These are phyloP conservation scores for Limonius californicus DNA, from an alignment of 1,140 invertebrate species.

Conservation along the genomic window DNA sequence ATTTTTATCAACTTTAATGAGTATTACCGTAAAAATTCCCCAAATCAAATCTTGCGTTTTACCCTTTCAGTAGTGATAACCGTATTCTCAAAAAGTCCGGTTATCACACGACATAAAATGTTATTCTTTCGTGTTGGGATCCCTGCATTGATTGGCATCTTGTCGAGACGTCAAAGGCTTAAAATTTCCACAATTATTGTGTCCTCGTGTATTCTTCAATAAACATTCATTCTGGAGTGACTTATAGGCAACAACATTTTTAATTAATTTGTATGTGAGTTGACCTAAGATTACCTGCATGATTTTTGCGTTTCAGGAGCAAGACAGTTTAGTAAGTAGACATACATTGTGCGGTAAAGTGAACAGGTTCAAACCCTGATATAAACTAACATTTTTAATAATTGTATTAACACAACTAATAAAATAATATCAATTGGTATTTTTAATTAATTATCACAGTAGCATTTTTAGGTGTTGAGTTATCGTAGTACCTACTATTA, in stretches of 20 bases:
- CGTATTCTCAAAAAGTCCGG: too few relatives aligned
- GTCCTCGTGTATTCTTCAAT: too few relatives aligned
- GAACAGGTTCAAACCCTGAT: background rate
- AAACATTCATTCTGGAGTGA: too few relatives aligned
- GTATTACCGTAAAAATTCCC: too few relatives aligned
- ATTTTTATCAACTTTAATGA: too few relatives aligned
- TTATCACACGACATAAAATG: too few relatives aligned
- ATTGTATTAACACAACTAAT: background rate
- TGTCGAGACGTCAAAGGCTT: too few relatives aligned
- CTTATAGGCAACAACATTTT: constrained; percentile 1
- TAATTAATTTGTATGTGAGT: constrained; percentile 2
- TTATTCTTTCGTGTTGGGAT: too few relatives aligned
- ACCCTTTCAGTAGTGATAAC: too few relatives aligned
- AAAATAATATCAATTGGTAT: background rate
- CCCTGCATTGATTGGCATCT: too few relatives aligned
- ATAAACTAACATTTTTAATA: background rate
- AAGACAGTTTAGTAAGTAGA: constrained; percentile 70
- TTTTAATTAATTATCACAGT: background rate
- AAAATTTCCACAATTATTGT: too few relatives aligned
- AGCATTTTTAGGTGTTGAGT: background rate
- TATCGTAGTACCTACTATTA: background rate
- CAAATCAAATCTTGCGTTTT: too few relatives aligned
- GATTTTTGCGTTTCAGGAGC: constrained; percentile 63
- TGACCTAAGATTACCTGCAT: constrained; percentile 12
- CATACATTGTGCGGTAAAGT: constrained; percentile 5